Conservation (phyloP, 2,888 invertebrate genomes). For the Eupithecia dodoneata region DNA sequence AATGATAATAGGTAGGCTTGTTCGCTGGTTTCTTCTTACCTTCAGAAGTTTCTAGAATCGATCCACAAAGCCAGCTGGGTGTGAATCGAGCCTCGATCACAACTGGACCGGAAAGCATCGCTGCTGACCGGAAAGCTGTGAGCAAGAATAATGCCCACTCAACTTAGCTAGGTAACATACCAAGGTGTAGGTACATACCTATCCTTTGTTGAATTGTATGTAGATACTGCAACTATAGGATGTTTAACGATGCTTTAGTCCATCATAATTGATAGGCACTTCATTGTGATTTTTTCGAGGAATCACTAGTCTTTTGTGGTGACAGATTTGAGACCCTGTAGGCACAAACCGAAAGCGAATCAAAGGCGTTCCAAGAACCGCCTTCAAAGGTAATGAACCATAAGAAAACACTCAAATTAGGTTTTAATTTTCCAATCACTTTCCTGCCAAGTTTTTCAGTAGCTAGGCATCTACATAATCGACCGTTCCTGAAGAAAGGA, state of each 20-base stretch:
- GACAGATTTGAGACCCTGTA: neutral
- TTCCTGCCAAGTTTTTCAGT: slow-evolving; percentile 6
- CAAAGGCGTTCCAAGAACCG: neutral
- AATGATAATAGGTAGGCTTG: neutral
- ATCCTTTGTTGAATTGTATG: neutral
- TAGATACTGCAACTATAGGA: neutral
- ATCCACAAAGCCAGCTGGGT: slow-evolving; percentile 27
- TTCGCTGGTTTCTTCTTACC: neutral
- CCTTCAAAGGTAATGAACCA: neutral
- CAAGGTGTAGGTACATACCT: neutral
- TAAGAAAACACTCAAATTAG: neutral
- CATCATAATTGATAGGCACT: neutral
- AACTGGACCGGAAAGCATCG: slow-evolving; percentile 40
- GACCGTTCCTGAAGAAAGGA: slow-evolving; percentile 17
- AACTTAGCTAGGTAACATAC: neutral
- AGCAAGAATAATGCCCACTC: slow-evolving; percentile 37
- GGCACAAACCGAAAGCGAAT: neutral
- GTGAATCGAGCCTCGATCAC: slow-evolving; percentile 35
- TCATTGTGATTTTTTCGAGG: neutral
- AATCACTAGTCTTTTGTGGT: neutral
- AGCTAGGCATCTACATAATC: slow-evolving; percentile 9
- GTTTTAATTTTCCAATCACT: slow-evolving; percentile 14
- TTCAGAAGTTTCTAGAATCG: slow-evolving; percentile 26
- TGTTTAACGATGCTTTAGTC: neutral
- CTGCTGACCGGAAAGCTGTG: slow-evolving; percentile 43